Base-by-base conservation (phyloP, 2,888 invertebrate species). In the Amphipoea oculea region DNA sequence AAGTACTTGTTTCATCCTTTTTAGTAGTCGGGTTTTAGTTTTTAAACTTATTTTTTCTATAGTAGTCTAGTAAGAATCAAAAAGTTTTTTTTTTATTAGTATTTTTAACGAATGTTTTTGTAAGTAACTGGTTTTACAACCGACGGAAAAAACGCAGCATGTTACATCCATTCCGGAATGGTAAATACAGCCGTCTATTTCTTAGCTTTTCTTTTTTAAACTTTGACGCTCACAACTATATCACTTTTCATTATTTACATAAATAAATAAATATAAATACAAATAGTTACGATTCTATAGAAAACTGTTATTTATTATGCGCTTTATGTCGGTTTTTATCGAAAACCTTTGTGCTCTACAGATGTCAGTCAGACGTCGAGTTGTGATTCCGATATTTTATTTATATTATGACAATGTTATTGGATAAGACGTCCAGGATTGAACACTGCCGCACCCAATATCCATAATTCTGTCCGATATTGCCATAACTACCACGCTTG, bases 361-460 rank as follows among this genome's bases (percentile, higher is more conserved):
- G 51, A 67, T 82, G 45, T 82, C 80, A 68, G 45, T 54, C 17
- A 54, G 57, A 67, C 40, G 29, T 73, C 51, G 66, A 66, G 51
- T 74, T 62, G 48, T 68, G 12, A 48, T 75, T 82, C 7, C 14
- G 4, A 68, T 80, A 83, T 66, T 66, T 70, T 70, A 78, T 73
- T 69, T 71, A 80, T 85, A 80, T 51, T 69, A 73, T 68, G 72
- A 76, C 66, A 63, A 60, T 72, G 40, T 48, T 74, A 82, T 72
- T 72, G 36, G 54, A 68, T 82, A 74, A 86, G 68, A 75, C 42
- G 42, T 66, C 63, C 20, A 66, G 48, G n/a, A 86, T 70, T 78
- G 83, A 78, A 84, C 68, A 65, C 20, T 82, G 40, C 42, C 78
- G 78, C 71, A 82, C 74, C 66, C 74, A 84, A 84, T 84, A 84